Evolutionary conservation across 2,113 vertebrate genomes (phyloP).

Genomic region (Conger conger): DNA sequence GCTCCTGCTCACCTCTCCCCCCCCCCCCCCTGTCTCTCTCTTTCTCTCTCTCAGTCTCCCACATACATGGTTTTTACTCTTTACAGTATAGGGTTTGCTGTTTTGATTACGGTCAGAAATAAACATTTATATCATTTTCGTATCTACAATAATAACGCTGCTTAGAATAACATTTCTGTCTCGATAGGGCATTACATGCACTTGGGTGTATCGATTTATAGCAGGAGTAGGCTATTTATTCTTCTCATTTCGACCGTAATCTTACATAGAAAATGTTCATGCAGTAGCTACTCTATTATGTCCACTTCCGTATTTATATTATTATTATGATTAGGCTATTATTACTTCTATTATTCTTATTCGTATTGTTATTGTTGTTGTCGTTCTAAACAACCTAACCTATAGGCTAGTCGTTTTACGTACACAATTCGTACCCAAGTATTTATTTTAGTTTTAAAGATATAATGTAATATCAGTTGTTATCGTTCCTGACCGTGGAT

Average conservation of each 20-base stretch:
- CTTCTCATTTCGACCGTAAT: neutral
- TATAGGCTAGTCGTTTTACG: too few relatives aligned
- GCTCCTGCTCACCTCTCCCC: slow-evolving; percentile 44
- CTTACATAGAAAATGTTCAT: neutral
- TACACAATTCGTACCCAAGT: neutral
- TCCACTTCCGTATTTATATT: too few relatives aligned
- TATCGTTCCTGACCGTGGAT: neutral
- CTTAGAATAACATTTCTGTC: slow-evolving; percentile 3
- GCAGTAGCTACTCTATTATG: neutral
- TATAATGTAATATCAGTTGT: slow-evolving; percentile 2
- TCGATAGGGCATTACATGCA: neutral
- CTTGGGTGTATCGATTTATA: neutral
- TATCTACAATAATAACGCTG: slow-evolving; percentile 22
- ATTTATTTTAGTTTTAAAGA: neutral
- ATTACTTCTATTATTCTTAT: neutral
- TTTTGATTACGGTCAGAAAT: slow-evolving; percentile 14
- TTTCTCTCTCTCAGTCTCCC: neutral
- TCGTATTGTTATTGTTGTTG: neutral
- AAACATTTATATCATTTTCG: slow-evolving; percentile 8
- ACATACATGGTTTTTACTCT: slow-evolving; percentile 10
- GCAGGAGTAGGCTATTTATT: neutral
- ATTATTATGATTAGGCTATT: slow-evolving; percentile 16
- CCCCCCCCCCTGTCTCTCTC: slow-evolving; percentile 32
- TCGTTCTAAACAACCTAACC: neutral
- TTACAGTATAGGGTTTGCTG: slow-evolving; percentile 1